Evolutionary conservation across 2,888 invertebrate genomes (phyloP).

Genomic region (Cheiracanthium punctorium): DNA sequence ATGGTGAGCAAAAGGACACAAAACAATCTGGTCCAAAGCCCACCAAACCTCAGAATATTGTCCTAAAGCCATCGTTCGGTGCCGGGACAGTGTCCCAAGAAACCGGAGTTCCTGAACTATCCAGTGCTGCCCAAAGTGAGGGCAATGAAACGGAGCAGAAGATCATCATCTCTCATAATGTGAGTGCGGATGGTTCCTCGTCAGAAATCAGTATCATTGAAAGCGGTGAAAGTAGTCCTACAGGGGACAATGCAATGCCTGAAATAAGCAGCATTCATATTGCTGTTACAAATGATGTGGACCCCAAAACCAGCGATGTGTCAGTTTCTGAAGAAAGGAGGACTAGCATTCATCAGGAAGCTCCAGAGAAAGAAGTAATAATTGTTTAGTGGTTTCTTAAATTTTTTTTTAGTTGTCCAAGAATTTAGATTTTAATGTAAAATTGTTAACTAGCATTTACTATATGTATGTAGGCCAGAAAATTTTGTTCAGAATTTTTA

Average conservation of each 20-base stretch:
- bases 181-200: constrained; percentile 50
- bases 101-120: constrained; percentile 63
- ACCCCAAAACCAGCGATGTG: neutral
- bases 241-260: constrained; percentile 19
- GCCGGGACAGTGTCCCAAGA: constrained; percentile 62
- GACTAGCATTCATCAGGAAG: too few relatives aligned
- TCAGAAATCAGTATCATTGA: constrained; percentile 63
- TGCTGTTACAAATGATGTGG: constrained; percentile 11
- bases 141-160: constrained; percentile 11
- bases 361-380: too few relatives aligned
- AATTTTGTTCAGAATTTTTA: too few relatives aligned
- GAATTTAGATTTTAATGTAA: too few relatives aligned
- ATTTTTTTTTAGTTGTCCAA: too few relatives aligned
- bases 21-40: neutral
- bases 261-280: constrained; percentile 27
- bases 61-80: neutral
- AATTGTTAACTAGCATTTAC: too few relatives aligned
- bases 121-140: constrained; percentile 16
- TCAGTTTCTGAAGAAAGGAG: neutral
- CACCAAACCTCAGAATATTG: neutral
- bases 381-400: too few relatives aligned
- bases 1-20: neutral
- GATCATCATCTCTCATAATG: constrained; percentile 23
- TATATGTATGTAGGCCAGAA: too few relatives aligned
- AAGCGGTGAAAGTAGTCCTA: constrained; percentile 54